phyloP scores from a whole-genome alignment of 2,888 invertebrate species.

The Drosophila pullipes region DNA sequence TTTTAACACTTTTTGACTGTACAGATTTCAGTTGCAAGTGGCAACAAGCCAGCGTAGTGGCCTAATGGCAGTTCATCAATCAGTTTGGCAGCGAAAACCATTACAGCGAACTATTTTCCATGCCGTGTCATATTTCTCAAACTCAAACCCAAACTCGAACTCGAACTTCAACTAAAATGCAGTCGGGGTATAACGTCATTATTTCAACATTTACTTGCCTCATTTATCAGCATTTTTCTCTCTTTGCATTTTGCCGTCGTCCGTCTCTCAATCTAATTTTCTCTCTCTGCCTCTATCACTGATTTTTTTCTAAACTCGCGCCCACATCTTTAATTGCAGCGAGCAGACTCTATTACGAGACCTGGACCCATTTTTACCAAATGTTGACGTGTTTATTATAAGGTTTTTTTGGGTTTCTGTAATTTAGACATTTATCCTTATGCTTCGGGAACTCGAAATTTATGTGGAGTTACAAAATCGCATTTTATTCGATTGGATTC shows the following conservation, averaged over 20 bases:
- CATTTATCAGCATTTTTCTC: slow-evolving; percentile 75
- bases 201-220: slow-evolving; percentile 76
- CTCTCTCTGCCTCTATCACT: slow-evolving; percentile 16
- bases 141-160: slow-evolving; percentile 2
- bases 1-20: slow-evolving; percentile 72
- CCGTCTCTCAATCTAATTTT: slow-evolving; percentile 6
- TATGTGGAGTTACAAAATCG: not conserved
- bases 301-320: slow-evolving; percentile 30
- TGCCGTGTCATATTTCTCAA: slow-evolving; percentile 64
- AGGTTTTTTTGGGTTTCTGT: slow-evolving; percentile 28
- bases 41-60: slow-evolving; percentile 45
- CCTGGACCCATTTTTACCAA: slow-evolving; percentile 16
- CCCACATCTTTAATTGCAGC: slow-evolving; percentile 62
- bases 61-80: slow-evolving; percentile 77
- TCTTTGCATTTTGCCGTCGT: slow-evolving; percentile 55
- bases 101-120: slow-evolving; percentile 63
- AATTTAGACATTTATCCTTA: slow-evolving; percentile 65
- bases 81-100: slow-evolving; percentile 70
- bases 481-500: not conserved
- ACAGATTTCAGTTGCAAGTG: slow-evolving; percentile 43
- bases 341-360: slow-evolving; percentile 31
- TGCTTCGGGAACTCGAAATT: not conserved
- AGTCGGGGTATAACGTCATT: slow-evolving; percentile 56
- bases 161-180: slow-evolving; percentile 53
- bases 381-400: slow-evolving; percentile 41